phyloP scores from a whole-genome alignment of 1,140 invertebrate genomes.

The Theocolax elegans region DNA sequence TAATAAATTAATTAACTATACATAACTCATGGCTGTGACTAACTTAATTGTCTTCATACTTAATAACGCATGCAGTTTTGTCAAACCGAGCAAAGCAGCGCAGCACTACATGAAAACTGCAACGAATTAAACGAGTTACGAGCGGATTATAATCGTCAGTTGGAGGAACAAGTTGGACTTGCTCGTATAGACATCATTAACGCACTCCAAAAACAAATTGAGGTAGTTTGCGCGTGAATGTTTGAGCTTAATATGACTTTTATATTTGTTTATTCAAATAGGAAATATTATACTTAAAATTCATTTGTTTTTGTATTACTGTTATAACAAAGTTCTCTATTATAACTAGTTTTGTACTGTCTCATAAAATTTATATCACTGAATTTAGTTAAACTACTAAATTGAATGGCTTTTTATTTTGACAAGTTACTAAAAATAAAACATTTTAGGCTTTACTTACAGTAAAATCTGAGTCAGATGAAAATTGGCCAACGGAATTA shows the following conservation, averaged over 20 bases:
- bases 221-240: conserved; percentile 65
- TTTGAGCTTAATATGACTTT: not conserved
- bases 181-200: conserved; percentile 72
- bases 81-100: conserved; percentile 59
- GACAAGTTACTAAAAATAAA: not conserved
- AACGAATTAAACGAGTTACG: conserved; percentile 58
- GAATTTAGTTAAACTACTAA: too few relatives aligned
- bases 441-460: conserved; percentile 71
- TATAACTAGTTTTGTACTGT: too few relatives aligned
- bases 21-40: conserved; percentile 45
- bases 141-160: conserved; percentile 57
- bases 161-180: conserved; percentile 71
- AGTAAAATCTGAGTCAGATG: conserved; percentile 72
- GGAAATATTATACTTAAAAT: too few relatives aligned
- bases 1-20: not conserved
- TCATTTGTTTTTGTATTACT: too few relatives aligned
- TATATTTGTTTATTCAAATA: conserved; percentile 4
- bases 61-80: conserved; percentile 60
- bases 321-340: too few relatives aligned
- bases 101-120: conserved; percentile 48
- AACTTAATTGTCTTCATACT: conserved; percentile 45
- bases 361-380: too few relatives aligned
- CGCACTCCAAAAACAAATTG: conserved; percentile 71
- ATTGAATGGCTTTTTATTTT: too few relatives aligned
- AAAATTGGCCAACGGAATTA: conserved; percentile 76